phyloP scores from a whole-genome alignment of 2,113 vertebrate species.

The Mesocricetus auratus region DNA sequence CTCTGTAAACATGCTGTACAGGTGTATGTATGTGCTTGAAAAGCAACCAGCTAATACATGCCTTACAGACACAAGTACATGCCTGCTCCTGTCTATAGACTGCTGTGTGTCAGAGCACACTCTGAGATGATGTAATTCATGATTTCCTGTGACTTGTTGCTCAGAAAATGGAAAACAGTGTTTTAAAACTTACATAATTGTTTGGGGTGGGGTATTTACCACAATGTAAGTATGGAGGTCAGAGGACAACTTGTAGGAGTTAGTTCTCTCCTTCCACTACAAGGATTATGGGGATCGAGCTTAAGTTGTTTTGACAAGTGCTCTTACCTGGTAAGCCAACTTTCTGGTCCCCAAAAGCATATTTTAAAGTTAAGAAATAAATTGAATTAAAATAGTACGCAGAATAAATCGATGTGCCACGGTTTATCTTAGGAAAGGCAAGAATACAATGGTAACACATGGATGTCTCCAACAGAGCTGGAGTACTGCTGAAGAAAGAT shows the following conservation, averaged over 20 bases:
- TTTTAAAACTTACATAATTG: not conserved
- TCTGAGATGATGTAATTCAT: not conserved
- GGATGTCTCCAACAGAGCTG: not conserved
- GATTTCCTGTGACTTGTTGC: not conserved
- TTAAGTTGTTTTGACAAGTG: not conserved
- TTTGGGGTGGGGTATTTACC: not conserved
- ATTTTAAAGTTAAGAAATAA: not conserved
- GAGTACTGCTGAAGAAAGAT: not conserved
- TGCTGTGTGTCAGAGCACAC: not conserved
- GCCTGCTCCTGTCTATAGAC: no score
- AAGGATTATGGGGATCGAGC: not conserved
- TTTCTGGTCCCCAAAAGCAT: not conserved
- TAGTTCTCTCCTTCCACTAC: not conserved
- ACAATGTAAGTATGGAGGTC: not conserved
- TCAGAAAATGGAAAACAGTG: not conserved
- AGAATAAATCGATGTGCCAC: not conserved
- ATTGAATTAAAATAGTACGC: not conserved
- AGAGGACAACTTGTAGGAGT: not conserved
- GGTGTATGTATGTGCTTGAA: not conserved
- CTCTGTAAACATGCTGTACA: not conserved
- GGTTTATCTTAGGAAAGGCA: not conserved
- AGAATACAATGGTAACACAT: fast-evolving
- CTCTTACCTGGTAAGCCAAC: not conserved
- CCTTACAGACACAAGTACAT: not conserved
- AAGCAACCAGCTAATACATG: not conserved